Conservation (phyloP, 2,797 vertebrate species). For the Halcyon smyrnensis region DNA sequence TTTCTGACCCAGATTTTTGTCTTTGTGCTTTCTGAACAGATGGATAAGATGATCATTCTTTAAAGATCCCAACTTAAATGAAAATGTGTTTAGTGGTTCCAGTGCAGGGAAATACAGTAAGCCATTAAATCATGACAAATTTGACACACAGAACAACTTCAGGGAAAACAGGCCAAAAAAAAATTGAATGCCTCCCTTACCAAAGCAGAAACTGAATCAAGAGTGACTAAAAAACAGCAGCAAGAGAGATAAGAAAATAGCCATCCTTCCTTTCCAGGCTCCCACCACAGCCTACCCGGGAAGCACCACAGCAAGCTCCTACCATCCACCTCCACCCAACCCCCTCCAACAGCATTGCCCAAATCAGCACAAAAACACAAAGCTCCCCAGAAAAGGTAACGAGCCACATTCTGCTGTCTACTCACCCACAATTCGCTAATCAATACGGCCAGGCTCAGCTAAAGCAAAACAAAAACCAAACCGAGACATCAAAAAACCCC, state of each 20-base stretch:
- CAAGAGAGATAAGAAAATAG: background rate
- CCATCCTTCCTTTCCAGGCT: background rate
- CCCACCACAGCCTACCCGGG: background rate
- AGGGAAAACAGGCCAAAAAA: conserved; percentile 54
- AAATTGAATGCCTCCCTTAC: conserved; percentile 18
- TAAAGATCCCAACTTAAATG: conserved; percentile 69
- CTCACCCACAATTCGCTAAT: conserved; percentile 5
- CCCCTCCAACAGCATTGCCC: background rate
- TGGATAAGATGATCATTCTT: conserved; percentile 70
- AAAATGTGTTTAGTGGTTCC: conserved; percentile 65
- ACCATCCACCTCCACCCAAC: background rate
- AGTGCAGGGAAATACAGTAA: conserved; percentile 51
- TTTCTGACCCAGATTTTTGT: conserved; percentile 47
- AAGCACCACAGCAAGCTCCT: fast-evolving
- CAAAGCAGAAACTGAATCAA: background rate
- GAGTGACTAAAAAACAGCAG: background rate
- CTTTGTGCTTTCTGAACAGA: conserved; percentile 68
- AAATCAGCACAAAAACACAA: background rate
- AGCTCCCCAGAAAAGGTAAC: background rate
- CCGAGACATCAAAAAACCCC: conserved; percentile 32
- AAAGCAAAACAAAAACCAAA: background rate
- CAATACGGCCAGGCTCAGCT: background rate
- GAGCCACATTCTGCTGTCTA: conserved; percentile 1
- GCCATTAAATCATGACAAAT: conserved; percentile 64
- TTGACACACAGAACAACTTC: conserved; percentile 55